These are phyloP conservation scores for Stomorhina lunata DNA, from an alignment of 2,888 invertebrate genomes.

Conservation along the genomic window DNA sequence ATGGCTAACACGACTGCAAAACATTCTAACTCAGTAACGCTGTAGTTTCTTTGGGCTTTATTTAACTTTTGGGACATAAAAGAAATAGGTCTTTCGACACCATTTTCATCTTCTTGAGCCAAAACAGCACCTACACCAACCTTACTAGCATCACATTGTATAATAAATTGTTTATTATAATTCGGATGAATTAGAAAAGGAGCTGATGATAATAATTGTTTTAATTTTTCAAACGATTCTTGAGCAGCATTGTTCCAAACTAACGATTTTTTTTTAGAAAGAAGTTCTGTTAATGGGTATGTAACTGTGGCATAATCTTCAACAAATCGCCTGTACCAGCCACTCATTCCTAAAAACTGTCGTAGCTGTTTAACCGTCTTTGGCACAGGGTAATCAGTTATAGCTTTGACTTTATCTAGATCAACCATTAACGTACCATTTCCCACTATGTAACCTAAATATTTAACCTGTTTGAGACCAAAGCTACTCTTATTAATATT, in stretches of 20 bases:
- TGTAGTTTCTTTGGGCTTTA: slow-evolving; percentile 33
- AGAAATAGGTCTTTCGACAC: slow-evolving; percentile 35
- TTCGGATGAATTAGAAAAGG: slow-evolving; percentile 47
- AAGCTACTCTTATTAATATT: slow-evolving; percentile 52
- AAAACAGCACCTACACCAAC: slow-evolving; percentile 49
- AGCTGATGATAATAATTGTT: slow-evolving; percentile 24
- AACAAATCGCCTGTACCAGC: slow-evolving; percentile 62
- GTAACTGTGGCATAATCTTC: slow-evolving; percentile 48
- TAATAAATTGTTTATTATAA: slow-evolving; percentile 9
- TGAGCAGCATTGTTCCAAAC: not conserved
- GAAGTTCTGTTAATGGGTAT: slow-evolving; percentile 18
- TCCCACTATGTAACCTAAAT: slow-evolving; percentile 47
- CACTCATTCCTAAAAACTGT: slow-evolving; percentile 59
- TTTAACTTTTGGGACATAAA: slow-evolving; percentile 61
- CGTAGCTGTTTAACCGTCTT: slow-evolving; percentile 41
- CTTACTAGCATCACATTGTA: slow-evolving; percentile 49
- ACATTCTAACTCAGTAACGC: slow-evolving; percentile 25
- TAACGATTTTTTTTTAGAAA: not conserved
- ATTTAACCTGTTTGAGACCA: slow-evolving; percentile 42
- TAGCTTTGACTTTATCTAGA: slow-evolving; percentile 40
- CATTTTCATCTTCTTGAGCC: slow-evolving; percentile 42
- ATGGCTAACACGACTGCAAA: slow-evolving; percentile 10
- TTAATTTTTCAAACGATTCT: slow-evolving; percentile 25
- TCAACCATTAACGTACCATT: slow-evolving; percentile 39
- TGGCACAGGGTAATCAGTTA: slow-evolving; percentile 31